phyloP scores from a whole-genome alignment of 2,113 vertebrate species.

The Forbesichthys papilliferus region DNA sequence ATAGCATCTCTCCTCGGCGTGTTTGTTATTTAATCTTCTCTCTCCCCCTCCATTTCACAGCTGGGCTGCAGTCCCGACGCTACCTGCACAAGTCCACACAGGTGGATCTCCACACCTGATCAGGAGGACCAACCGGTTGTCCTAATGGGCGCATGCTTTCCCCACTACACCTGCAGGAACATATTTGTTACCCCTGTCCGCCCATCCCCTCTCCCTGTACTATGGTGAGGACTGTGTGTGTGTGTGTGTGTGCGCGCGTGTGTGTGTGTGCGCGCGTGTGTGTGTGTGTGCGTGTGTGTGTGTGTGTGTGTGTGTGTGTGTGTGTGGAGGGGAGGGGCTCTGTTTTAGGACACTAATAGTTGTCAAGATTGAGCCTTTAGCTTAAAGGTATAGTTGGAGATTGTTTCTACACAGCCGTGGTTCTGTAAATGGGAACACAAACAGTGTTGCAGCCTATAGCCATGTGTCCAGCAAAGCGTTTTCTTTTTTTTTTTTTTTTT shows the following conservation, averaged over 20 bases:
- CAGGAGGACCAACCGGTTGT: constrained; percentile 70
- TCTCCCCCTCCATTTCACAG: constrained; percentile 35
- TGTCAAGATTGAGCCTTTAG: no score
- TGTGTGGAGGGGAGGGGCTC: background rate
- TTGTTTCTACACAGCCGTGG: no score
- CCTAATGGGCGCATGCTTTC: constrained; percentile 47
- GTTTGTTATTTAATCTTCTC: constrained; percentile 9
- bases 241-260: no score
- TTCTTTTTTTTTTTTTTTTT: no score
- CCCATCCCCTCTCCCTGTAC: constrained; percentile 83
- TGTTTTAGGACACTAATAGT: background rate
- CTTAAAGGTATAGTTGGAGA: no score
- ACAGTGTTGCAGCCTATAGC: no score
- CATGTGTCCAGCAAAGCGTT: no score
- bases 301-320: no score
- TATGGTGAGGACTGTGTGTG: constrained; percentile 78
- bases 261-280: no score
- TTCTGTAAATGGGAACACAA: no score
- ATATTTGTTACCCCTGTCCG: constrained; percentile 75
- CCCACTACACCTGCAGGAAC: constrained; percentile 64
- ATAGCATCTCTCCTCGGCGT: background rate
- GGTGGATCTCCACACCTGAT: constrained; percentile 84
- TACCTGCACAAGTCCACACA: constrained; percentile 72
- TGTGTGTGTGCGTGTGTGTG: no score
- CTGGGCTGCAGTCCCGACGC: constrained; percentile 65